Base-by-base conservation (phyloP, 1,140 invertebrate genomes). In the Ectropis grisescens region DNA sequence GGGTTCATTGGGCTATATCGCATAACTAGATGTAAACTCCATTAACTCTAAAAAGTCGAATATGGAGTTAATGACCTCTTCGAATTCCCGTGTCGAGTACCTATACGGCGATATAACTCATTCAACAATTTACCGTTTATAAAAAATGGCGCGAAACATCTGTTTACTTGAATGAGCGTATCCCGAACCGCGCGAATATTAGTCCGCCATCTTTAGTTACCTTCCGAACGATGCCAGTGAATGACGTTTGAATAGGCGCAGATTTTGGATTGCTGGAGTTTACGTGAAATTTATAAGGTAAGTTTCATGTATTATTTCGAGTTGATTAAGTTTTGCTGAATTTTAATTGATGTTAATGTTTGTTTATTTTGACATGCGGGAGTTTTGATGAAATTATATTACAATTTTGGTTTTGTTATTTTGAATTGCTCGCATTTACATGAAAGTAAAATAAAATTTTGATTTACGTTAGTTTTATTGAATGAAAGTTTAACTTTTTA, bases 221-320 rank as follows among this genome's bases (percentile, higher is more conserved):
- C 32, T 33, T 13, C 16, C 16, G 22, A 9, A 3, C 9, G 19
- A 11, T 2, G 10, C 6, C 0, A 13, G 32, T 13, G 32, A 12
- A 25, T 7, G 32, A 25, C 32, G 22, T 25, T 3, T 33, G 32
- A 7, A 33, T 23, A 33, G 32, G 1, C 6, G 32, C 16, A 23
- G 11, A 33, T 33, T 33, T 33, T 33, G 16, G 5, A 9, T 33
- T 33, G 32, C 22, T 25, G 22, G 22, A 33, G 12, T 25, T 33
- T 33, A 33, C 22, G 22, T 33, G 32, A 23, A 23, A 9, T 33
- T 33, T 25, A n/a, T 33, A 13, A 33, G 32, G 32, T 33, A 33
- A 33, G 32, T 33, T 33, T 12, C 22, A 25, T 33, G 5, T 33
- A 11, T 33, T 33, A 33, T 33, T 33, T 33, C 22, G 32, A 33